These are phyloP conservation scores for Anoplius nigerrimus DNA, from an alignment of 2,888 invertebrate species.

Conservation along the genomic window DNA sequence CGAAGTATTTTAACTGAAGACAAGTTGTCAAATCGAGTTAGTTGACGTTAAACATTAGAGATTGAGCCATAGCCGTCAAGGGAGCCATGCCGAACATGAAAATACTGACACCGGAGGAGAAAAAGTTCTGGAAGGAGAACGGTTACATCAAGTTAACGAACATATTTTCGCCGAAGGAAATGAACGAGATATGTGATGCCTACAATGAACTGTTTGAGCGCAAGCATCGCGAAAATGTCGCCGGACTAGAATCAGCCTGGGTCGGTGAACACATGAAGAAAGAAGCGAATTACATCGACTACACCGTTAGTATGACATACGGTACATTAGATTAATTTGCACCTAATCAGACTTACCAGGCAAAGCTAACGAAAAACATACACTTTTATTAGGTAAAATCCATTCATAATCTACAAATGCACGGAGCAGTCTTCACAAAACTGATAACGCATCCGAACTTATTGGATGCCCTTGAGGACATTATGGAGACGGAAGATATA, in stretches of 20 bases:
- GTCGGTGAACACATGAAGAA: slow-evolving; percentile 76
- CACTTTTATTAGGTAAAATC: slow-evolving; percentile 76
- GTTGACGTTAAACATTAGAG: too few relatives aligned
- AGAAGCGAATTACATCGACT: slow-evolving; percentile 62
- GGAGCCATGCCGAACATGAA: slow-evolving; percentile 59
- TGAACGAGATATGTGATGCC: slow-evolving; percentile 75
- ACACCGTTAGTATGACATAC: slow-evolving; percentile 59
- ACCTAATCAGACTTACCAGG: too few relatives aligned
- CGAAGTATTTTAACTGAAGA: slow-evolving; percentile 34
- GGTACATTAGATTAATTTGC: neutral
- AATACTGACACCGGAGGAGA: slow-evolving; percentile 75
- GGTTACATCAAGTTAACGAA: slow-evolving; percentile 77
- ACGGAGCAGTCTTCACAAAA: slow-evolving; percentile 76
- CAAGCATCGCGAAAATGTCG: slow-evolving; percentile 72
- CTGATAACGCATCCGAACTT: slow-evolving; percentile 76
- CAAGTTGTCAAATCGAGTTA: neutral
- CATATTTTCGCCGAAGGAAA: slow-evolving; percentile 73
- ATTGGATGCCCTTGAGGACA: slow-evolving; percentile 77
- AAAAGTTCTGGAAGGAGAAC: slow-evolving; percentile 76
- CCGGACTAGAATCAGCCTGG: slow-evolving; percentile 78
- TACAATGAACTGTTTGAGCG: slow-evolving; percentile 77
- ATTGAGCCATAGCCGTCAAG: neutral
- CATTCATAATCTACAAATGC: slow-evolving; percentile 79
- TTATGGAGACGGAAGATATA: slow-evolving; percentile 78
- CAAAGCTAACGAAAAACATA: too few relatives aligned